These are phyloP conservation scores for Thumatha senex DNA, from an alignment of 2,888 invertebrate species.

Conservation along the genomic window DNA sequence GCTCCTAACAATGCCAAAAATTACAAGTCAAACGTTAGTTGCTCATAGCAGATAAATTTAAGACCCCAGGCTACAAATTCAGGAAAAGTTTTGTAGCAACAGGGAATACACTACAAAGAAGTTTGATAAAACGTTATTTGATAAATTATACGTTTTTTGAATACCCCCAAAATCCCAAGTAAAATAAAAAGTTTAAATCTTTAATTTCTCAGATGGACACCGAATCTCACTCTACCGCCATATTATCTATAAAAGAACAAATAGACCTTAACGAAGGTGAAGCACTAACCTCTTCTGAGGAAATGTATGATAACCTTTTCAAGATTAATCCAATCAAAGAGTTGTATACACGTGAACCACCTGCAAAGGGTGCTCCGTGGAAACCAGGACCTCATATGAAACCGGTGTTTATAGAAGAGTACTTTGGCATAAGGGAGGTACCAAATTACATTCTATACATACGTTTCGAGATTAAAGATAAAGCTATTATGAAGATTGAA, in stretches of 20 bases:
- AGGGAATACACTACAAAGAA: too few species aligned
- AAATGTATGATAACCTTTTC: background rate
- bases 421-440: background rate
- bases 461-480: slow-evolving; percentile 1
- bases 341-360: background rate
- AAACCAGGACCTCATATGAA: background rate
- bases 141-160: too few species aligned
- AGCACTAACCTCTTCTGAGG: slow-evolving; percentile 1
- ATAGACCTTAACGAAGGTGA: slow-evolving; percentile 3
- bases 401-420: background rate
- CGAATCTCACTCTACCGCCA: background rate
- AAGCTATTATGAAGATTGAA: slow-evolving; percentile 4
- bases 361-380: background rate
- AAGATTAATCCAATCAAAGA: background rate
- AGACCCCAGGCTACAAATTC: too few species aligned
- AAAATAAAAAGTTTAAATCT: too few species aligned
- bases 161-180: too few species aligned
- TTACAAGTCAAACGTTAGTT: too few species aligned
- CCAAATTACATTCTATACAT: slow-evolving; percentile 13
- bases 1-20: too few species aligned
- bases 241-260: slow-evolving; percentile 8
- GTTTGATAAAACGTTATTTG: too few species aligned
- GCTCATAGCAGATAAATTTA: too few species aligned
- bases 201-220: slow-evolving; percentile 9
- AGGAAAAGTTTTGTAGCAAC: too few species aligned